Conservation (phyloP, 2,888 invertebrate genomes). For the Cantharis nigra region DNA sequence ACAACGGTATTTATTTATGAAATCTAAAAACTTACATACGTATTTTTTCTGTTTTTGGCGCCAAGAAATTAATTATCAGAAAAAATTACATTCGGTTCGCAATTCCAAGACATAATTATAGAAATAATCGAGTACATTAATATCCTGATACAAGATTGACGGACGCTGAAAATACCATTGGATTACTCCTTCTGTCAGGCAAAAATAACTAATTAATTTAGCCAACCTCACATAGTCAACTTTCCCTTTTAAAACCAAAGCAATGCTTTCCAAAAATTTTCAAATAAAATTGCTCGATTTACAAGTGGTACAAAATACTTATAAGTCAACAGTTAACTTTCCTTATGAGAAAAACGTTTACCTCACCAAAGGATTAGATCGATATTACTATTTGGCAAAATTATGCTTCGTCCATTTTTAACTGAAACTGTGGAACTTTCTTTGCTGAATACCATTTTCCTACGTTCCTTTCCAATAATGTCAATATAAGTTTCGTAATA, state of each 20-base stretch:
- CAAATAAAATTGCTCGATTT: not conserved
- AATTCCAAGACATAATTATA: not conserved
- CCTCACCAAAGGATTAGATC: not conserved
- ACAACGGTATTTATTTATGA: slow-evolving; percentile 29
- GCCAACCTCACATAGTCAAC: not conserved
- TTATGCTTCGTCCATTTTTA: not conserved
- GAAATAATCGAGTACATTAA: slow-evolving; percentile 3
- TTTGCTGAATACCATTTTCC: not conserved
- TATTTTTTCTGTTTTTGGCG: slow-evolving; percentile 20
- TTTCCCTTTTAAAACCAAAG: not conserved
- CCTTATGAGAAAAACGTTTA: not conserved
- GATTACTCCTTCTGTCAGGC: not conserved
- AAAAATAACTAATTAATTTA: not conserved
- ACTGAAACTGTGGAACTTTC: not conserved
- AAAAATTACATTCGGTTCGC: slow-evolving; percentile 1
- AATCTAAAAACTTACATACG: slow-evolving; percentile 8
- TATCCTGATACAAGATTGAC: not conserved
- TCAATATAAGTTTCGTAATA: not conserved
- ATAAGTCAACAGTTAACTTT: not conserved
- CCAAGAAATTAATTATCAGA: slow-evolving; percentile 19
- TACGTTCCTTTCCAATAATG: not conserved
- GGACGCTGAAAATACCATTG: not conserved
- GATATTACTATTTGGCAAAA: not conserved
- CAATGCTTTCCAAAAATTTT: not conserved
- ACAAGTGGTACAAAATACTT: not conserved